Conservation (phyloP, 2,797 vertebrate species). For the Protosalanx chinensis region DNA sequence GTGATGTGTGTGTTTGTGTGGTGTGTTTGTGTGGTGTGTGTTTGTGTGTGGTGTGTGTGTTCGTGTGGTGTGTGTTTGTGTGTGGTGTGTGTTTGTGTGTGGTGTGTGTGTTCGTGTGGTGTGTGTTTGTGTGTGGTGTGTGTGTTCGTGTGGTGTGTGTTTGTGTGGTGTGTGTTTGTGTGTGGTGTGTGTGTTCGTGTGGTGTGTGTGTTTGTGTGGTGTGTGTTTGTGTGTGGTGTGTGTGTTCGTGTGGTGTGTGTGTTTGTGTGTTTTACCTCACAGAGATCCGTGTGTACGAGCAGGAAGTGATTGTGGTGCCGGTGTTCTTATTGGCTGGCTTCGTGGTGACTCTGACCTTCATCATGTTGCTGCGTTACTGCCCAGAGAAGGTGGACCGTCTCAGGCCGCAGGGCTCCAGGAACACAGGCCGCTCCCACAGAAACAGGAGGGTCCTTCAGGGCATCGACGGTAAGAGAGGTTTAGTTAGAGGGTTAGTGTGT, state of each 20-base stretch:
- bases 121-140: no score
- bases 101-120: constrained; percentile 2
- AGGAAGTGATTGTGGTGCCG: constrained; percentile 88
- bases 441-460: constrained; percentile 67
- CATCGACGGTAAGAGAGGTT: constrained; percentile 66
- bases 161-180: no score
- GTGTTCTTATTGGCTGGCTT: constrained; percentile 78
- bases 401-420: not conserved
- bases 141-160: no score
- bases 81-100: no score
- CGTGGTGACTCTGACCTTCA: constrained; percentile 77
- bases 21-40: constrained; percentile 1
- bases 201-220: constrained; percentile 2
- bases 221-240: no score
- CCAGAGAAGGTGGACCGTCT: constrained; percentile 68
- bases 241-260: no score
- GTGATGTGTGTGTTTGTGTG: no score
- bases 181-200: no score
- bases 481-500: not conserved
- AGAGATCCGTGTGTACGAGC: constrained; percentile 76
- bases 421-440: not conserved
- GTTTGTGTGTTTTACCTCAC: not conserved
- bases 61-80: no score
- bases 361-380: constrained; percentile 77
- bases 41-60: no score